Conservation (phyloP, 92 coral and sea anemone species). For the Phenganax subtilis region DNA sequence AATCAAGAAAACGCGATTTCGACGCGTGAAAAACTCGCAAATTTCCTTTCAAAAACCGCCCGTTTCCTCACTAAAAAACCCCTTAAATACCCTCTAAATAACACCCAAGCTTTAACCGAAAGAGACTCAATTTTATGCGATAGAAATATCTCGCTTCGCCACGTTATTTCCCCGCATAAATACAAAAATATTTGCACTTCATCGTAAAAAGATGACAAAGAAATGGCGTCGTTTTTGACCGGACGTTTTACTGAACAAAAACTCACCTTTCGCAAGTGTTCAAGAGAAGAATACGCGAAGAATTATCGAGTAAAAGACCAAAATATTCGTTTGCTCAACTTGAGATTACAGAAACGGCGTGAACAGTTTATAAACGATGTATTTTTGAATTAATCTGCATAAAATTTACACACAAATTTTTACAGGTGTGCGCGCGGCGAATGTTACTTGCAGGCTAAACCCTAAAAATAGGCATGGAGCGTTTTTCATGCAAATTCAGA, state of each 20-base stretch:
- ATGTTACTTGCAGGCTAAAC: background rate
- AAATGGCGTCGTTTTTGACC: conserved; percentile 2
- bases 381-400: conserved; percentile 39
- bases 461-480: background rate
- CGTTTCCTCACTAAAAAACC: background rate
- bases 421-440: conserved; percentile 17
- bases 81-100: background rate
- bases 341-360: conserved; percentile 24
- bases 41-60: background rate
- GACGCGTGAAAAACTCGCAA: background rate
- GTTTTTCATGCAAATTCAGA: background rate
- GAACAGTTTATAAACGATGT: conserved; percentile 24
- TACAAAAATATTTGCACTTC: background rate
- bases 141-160: conserved; percentile 1
- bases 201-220: background rate
- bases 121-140: background rate
- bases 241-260: background rate
- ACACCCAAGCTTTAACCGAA: background rate
- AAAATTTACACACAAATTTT: conserved; percentile 30
- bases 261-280: conserved; percentile 22
- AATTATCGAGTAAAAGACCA: background rate
- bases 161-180: conserved; percentile 35
- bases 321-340: conserved; percentile 16
- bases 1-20: background rate
- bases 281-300: background rate